These are phyloP conservation scores for Macrosteles quadrilineatus DNA, from an alignment of 1,140 invertebrate genomes.

Conservation along the genomic window DNA sequence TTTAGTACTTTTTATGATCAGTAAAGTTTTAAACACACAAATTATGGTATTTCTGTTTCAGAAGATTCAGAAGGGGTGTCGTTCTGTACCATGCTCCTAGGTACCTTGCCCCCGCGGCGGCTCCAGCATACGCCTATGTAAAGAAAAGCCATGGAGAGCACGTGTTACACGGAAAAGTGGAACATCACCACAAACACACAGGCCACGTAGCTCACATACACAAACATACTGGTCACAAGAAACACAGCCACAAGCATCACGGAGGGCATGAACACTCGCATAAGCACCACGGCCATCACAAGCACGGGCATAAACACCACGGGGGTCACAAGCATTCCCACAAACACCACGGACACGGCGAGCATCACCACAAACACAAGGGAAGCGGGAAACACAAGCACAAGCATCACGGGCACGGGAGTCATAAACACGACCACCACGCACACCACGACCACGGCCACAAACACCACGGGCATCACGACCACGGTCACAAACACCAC, in stretches of 20 bases:
- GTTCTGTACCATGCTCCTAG: no score
- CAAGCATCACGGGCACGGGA: background rate
- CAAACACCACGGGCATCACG: constrained; percentile 17
- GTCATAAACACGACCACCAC: background rate
- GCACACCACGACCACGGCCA: constrained; percentile 8
- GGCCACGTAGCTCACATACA: background rate
- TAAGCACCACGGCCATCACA: background rate
- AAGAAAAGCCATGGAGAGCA: background rate
- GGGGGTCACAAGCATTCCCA: background rate
- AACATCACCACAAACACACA: constrained; percentile 7
- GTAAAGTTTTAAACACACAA: no score
- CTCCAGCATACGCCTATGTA: no score
- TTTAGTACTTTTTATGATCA: no score
- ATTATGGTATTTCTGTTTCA: no score
- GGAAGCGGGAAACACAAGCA: background rate
- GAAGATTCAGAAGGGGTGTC: no score
- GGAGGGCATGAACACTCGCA: background rate
- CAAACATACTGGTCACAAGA: constrained; percentile 10
- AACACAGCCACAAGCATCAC: constrained; percentile 6
- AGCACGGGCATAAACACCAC: constrained; percentile 1
- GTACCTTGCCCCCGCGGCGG: no score
- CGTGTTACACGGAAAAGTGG: background rate
- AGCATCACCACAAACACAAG: background rate
- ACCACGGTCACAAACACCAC: constrained; percentile 29
- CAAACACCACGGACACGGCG: constrained; percentile 3